A percentile compares a stretch with the other conserved stretches of the same genome.
These are phyloP conservation scores for Caenorhabditis briggsae DNA, from an alignment of 1,140 invertebrate species.

Conservation along the genomic window DNA sequence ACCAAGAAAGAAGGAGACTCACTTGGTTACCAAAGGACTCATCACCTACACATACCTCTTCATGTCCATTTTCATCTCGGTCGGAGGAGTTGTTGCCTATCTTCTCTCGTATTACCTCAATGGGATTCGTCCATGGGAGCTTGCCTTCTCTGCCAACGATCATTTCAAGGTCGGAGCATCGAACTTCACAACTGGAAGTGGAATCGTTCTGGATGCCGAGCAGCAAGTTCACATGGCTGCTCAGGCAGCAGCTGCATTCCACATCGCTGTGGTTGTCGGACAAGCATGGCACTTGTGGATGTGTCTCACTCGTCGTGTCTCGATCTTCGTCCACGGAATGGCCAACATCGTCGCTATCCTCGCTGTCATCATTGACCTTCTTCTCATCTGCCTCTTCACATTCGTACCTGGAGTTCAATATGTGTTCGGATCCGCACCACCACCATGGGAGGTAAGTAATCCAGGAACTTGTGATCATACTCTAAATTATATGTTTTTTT, in stretches of 20 bases:
- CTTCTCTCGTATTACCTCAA: conserved; percentile 60
- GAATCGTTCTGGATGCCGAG: conserved; percentile 55
- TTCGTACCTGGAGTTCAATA: conserved; percentile 65
- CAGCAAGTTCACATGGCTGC: conserved; percentile 63
- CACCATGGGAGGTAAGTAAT: conserved; percentile 59
- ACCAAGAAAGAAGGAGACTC: conserved; percentile 64
- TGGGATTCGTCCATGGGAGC: conserved; percentile 59
- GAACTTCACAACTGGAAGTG: conserved; percentile 60
- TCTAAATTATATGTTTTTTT: neutral
- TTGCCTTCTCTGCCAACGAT: conserved; percentile 60
- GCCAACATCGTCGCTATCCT: conserved; percentile 63
- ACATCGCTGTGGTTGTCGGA: conserved; percentile 63
- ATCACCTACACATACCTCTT: conserved; percentile 66
- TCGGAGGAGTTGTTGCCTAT: conserved; percentile 62
- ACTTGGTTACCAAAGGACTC: conserved; percentile 64
- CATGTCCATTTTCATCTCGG: conserved; percentile 60
- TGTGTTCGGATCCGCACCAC: conserved; percentile 64
- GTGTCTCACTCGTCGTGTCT: conserved; percentile 65
- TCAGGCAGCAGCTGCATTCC: conserved; percentile 65
- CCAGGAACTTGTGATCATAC: neutral
- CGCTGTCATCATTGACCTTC: conserved; percentile 65
- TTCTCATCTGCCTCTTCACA: conserved; percentile 64
- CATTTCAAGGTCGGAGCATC: conserved; percentile 61
- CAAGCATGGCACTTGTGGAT: conserved; percentile 67
- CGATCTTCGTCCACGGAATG: conserved; percentile 64